Evolutionary conservation across 1,140 invertebrate genomes (phyloP).

Genomic region (Anagrus nilaparvatae): DNA sequence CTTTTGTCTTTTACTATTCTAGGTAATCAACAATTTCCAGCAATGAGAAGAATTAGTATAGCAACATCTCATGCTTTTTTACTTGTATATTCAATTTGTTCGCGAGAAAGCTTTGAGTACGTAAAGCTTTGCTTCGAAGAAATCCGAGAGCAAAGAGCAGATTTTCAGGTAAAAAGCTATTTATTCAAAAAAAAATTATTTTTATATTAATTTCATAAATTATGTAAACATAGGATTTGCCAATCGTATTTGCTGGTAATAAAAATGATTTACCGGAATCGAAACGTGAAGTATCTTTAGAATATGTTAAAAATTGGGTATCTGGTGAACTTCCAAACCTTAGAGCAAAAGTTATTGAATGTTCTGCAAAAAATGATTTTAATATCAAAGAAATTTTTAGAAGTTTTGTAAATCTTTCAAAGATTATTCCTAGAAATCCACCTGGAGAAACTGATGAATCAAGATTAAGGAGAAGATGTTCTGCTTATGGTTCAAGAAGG

Average conservation of each 20-base stretch:
- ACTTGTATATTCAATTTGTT: constrained; percentile 78
- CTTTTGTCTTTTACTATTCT: too few species aligned
- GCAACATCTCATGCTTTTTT: constrained; percentile 84
- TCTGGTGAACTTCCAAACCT: constrained; percentile 64
- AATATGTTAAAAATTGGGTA: constrained; percentile 73
- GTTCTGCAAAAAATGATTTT: constrained; percentile 69
- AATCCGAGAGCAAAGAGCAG: constrained; percentile 66
- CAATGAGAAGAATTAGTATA: constrained; percentile 76
- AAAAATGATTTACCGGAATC: constrained; percentile 62
- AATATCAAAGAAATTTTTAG: constrained; percentile 70
- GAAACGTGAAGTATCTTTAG: constrained; percentile 56
- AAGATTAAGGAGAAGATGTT: constrained; percentile 60
- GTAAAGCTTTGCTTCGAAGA: constrained; percentile 76
- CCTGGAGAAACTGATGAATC: constrained; percentile 48
- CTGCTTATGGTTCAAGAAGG: constrained; percentile 52
- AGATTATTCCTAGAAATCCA: constrained; percentile 48
- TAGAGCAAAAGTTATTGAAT: constrained; percentile 68
- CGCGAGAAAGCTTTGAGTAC: constrained; percentile 60
- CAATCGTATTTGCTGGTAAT: constrained; percentile 78
- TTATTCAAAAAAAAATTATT: background rate
- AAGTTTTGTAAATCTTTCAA: constrained; percentile 57
- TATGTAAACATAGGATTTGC: constrained; percentile 53
- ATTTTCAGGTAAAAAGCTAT: constrained; percentile 47
- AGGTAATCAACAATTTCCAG: constrained; percentile 79
- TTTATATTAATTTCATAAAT: background rate